Evolutionary conservation across 2,113 vertebrate genomes (phyloP).

Genomic region (Thamnaconus septentrionalis): DNA sequence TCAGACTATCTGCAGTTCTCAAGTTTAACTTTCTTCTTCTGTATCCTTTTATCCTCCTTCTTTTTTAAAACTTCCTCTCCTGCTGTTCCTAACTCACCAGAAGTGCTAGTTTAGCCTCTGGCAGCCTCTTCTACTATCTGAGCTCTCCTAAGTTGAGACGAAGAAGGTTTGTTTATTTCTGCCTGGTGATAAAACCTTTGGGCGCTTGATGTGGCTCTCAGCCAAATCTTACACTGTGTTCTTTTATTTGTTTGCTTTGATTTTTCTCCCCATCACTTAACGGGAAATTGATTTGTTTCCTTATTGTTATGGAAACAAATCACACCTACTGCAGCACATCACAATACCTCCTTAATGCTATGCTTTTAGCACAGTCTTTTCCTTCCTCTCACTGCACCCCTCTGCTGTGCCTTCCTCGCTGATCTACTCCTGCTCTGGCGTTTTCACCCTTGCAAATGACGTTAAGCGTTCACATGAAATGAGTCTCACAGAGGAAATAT

Average conservation of each 20-base stretch:
- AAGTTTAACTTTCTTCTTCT: conserved; percentile 18
- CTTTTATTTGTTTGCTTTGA: conserved; percentile 28
- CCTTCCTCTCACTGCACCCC: background rate
- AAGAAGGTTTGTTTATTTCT: conserved; percentile 78
- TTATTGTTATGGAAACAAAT: too few species aligned
- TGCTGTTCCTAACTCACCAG: conserved; percentile 60
- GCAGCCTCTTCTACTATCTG: conserved; percentile 75
- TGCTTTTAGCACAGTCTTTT: conserved; percentile 1
- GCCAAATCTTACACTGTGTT: conserved; percentile 33
- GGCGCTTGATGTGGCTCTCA: conserved; percentile 22
- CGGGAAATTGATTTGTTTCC: background rate
- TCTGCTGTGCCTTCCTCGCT: conserved; percentile 11
- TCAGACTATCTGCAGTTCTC: background rate
- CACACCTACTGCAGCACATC: background rate
- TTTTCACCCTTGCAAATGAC: background rate
- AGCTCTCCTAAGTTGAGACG: conserved; percentile 75
- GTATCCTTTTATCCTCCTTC: conserved; percentile 51
- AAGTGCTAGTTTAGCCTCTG: conserved; percentile 79
- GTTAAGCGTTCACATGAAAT: background rate
- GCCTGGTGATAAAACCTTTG: conserved; percentile 20
- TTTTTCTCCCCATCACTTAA: conserved; percentile 8
- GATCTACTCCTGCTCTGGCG: conserved; percentile 6
- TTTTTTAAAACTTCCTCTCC: conserved; percentile 37
- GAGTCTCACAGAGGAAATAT: background rate
- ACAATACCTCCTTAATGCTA: conserved; percentile 5